Conservation (phyloP, 2,113 vertebrate species). For the Gymnocephalus cernua region DNA sequence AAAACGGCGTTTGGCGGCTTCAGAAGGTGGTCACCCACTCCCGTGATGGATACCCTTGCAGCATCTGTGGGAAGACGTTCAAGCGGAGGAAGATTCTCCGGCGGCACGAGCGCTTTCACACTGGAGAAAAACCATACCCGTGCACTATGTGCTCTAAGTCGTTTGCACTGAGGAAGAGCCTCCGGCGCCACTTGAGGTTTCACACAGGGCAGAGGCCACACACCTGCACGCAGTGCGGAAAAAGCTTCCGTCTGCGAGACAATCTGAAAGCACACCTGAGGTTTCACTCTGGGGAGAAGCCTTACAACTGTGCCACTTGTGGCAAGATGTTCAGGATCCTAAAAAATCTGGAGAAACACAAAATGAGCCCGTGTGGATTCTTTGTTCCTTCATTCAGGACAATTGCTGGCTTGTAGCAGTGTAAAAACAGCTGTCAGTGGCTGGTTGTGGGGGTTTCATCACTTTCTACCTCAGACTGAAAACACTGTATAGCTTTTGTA, state of each 20-base stretch:
- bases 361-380: slow-evolving; percentile 28
- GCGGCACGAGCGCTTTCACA: slow-evolving; percentile 83
- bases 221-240: slow-evolving; percentile 75
- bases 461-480: slow-evolving; percentile 62
- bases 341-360: slow-evolving; percentile 80
- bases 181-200: slow-evolving; percentile 79
- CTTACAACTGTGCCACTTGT: slow-evolving; percentile 74
- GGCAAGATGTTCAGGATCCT: slow-evolving; percentile 78
- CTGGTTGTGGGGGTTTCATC: neutral
- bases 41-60: slow-evolving; percentile 68
- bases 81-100: slow-evolving; percentile 78
- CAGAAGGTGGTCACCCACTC: slow-evolving; percentile 55
- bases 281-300: slow-evolving; percentile 82
- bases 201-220: slow-evolving; percentile 83
- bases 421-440: neutral
- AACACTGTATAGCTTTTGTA: slow-evolving; percentile 9
- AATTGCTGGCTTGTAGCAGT: slow-evolving; percentile 68
- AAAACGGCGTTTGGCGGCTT: slow-evolving; percentile 76
- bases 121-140: slow-evolving; percentile 78
- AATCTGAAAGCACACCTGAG: slow-evolving; percentile 82
- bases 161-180: slow-evolving; percentile 80
- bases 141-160: slow-evolving; percentile 75
- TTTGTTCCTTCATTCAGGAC: slow-evolving; percentile 67
- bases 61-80: slow-evolving; percentile 77
- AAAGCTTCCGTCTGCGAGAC: slow-evolving; percentile 81